Conservation (phyloP, 37 sponge, comb jelly and placozoan species). For the Haliclona indistincta region DNA sequence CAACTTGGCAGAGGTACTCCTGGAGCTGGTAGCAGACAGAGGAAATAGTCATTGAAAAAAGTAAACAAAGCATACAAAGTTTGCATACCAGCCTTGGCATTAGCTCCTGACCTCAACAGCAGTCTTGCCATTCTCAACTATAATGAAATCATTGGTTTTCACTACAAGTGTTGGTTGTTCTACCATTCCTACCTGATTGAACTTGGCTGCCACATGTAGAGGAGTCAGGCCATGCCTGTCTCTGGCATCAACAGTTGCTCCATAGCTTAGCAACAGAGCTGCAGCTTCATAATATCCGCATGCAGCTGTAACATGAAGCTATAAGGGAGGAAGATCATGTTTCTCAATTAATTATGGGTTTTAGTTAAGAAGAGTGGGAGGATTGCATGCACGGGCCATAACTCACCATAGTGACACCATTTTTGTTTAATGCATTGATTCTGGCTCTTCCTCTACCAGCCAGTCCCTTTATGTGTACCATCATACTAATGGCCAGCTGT, state of each 20-base stretch:
- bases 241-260: constrained; percentile 46
- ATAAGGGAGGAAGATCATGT: constrained; percentile 1
- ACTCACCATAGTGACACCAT: constrained; percentile 73
- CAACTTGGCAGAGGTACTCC: too few relatives aligned
- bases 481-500: constrained; percentile 49
- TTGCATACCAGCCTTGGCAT: not conserved
- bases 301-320: constrained; percentile 82
- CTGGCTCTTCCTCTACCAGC: too few relatives aligned
- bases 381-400: not conserved
- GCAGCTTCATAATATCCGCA: constrained; percentile 76
- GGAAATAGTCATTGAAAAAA: not conserved
- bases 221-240: constrained; percentile 77
- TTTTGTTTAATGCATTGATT: constrained; percentile 22
- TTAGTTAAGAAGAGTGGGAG: not conserved
- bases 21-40: too few relatives aligned
- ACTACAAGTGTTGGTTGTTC: not conserved
- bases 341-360: too few relatives aligned
- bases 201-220: constrained; percentile 79
- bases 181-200: constrained; percentile 55
- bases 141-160: not conserved
- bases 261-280: constrained; percentile 49
- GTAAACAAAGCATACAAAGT: not conserved
- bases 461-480: constrained; percentile 34
- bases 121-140: not conserved
- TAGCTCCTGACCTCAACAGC: not conserved